A percentile compares a stretch with the other conserved stretches of the same genome.
phyloP scores from a whole-genome alignment of 2,888 invertebrate genomes.

The Periphyllus acericola region DNA sequence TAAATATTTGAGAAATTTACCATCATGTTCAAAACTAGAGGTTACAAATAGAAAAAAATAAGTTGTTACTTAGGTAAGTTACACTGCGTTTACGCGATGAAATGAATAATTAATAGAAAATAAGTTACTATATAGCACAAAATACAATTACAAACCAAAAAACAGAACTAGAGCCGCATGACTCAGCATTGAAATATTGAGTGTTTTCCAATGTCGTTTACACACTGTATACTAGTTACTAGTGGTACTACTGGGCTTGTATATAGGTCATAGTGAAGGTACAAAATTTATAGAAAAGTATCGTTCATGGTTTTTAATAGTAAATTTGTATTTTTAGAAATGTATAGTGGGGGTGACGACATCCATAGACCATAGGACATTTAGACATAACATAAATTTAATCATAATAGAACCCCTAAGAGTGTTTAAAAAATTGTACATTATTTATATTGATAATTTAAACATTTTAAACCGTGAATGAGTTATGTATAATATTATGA shows the following conservation, averaged over 20 bases:
- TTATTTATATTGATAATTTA: not conserved
- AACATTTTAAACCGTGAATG: not conserved
- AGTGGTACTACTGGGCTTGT: not conserved
- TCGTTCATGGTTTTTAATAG: not conserved
- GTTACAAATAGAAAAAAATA: no score
- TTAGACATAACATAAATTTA: not conserved
- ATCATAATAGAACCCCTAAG: not conserved
- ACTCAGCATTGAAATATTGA: no score
- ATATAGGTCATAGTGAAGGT: not conserved
- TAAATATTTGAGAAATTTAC: no score
- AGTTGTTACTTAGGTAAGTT: no score
- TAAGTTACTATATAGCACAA: no score
- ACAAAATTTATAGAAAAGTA: not conserved
- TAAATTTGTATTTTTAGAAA: conserved; percentile 5
- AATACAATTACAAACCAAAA: no score
- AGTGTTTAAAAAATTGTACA: not conserved
- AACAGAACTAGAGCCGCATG: no score
- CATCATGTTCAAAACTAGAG: no score
- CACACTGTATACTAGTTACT: not conserved
- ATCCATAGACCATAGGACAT: no score
- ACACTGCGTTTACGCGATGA: no score
- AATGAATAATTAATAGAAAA: no score
- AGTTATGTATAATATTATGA: not conserved
- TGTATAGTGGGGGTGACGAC: not conserved
- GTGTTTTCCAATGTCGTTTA: no score